Conservation (phyloP, 2,888 invertebrate genomes). For the Drosophila meridiana region DNA sequence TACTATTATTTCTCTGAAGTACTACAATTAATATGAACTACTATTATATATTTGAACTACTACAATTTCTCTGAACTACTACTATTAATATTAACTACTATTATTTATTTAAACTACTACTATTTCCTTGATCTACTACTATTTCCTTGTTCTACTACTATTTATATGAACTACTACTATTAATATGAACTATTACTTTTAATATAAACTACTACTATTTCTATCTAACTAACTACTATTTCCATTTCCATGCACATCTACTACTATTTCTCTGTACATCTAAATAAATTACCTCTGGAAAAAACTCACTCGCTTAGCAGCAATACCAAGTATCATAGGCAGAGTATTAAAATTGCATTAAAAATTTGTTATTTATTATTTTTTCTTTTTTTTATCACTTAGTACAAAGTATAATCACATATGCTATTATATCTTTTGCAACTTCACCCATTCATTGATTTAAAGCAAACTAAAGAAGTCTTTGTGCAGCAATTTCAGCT, state of each 20-base stretch:
- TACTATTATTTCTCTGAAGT: neutral
- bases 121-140: too few relatives aligned
- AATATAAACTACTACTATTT: too few relatives aligned
- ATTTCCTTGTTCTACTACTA: too few relatives aligned
- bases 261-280: neutral
- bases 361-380: neutral
- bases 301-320: neutral
- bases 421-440: neutral
- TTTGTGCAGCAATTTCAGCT: slow-evolving; percentile 2
- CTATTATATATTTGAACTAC: neutral
- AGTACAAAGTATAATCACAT: neutral
- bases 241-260: too few relatives aligned
- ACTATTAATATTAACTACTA: too few relatives aligned
- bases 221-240: too few relatives aligned
- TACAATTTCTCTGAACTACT: too few relatives aligned
- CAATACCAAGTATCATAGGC: neutral
- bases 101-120: too few relatives aligned
- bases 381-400: neutral
- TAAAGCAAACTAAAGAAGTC: neutral
- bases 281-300: neutral
- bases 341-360: neutral
- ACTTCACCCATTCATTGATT: neutral
- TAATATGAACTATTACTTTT: too few relatives aligned
- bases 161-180: too few relatives aligned
- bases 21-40: neutral